phyloP scores from a whole-genome alignment of 2,888 invertebrate species.

The Hyposoter dolosus region DNA sequence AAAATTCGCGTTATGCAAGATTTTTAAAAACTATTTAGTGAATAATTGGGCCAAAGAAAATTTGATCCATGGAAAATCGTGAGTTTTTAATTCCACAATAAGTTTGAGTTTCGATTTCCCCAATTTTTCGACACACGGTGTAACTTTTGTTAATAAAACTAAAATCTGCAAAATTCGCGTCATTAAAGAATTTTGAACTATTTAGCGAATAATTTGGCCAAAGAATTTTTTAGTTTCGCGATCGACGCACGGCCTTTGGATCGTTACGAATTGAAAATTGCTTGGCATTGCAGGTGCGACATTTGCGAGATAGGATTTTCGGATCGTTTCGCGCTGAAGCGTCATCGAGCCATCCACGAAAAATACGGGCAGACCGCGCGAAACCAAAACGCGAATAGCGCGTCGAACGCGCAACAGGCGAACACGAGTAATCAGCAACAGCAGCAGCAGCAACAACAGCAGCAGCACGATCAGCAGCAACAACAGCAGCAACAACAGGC shows the following conservation, averaged over 20 bases:
- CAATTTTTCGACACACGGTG: no score
- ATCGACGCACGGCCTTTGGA: no score
- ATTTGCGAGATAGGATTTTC: conserved; percentile 95
- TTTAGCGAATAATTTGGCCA: no score
- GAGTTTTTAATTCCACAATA: not conserved
- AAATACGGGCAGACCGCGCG: conserved; percentile 90
- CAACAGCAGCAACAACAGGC: conserved; percentile 79
- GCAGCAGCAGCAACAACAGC: conserved; percentile 74
- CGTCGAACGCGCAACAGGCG: conserved; percentile 86
- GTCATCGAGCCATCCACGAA: conserved; percentile 94
- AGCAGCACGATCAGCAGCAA: conserved; percentile 75
- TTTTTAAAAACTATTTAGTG: no score
- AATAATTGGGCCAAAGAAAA: not conserved
- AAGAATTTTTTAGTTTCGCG: no score
- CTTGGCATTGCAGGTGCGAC: conserved; percentile 88
- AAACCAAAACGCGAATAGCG: conserved; percentile 85
- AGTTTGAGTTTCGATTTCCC: not conserved
- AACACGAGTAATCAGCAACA: conserved; percentile 84
- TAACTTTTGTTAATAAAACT: not conserved
- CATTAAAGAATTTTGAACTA: no score
- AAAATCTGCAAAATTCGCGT: no score
- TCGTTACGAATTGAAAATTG: not conserved
- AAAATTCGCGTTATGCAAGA: not conserved
- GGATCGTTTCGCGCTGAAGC: conserved; percentile 93
- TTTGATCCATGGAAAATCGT: not conserved